Evolutionary conservation across 2,888 invertebrate genomes (phyloP).

Genomic region (Hydroisotoma schaefferi): DNA sequence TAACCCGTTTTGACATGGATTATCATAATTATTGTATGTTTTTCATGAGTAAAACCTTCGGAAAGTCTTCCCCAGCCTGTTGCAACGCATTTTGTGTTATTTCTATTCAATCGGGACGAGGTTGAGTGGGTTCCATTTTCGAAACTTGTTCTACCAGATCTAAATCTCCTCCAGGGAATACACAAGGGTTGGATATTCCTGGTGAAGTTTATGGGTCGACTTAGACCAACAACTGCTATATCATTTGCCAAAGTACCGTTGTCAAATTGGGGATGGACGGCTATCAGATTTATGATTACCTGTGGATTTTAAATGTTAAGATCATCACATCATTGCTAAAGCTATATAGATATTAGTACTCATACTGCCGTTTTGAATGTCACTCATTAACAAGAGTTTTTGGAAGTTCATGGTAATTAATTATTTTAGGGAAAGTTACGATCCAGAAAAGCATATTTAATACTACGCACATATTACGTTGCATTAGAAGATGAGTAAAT

Average conservation of each 20-base stretch:
- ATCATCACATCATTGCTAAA: too few species aligned
- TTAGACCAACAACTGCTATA: conserved; percentile 52
- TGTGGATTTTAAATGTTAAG: conserved; percentile 4
- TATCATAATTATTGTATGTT: too few species aligned
- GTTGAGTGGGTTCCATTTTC: background rate
- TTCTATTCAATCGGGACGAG: background rate
- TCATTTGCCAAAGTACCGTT: conserved; percentile 52
- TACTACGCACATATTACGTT: too few species aligned
- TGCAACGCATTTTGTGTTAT: conserved; percentile 50
- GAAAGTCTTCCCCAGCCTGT: conserved; percentile 54
- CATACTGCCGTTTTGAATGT: too few species aligned
- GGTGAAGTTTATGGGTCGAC: conserved; percentile 45
- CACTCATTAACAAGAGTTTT: too few species aligned
- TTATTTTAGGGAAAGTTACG: too few species aligned
- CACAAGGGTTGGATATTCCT: conserved; percentile 53
- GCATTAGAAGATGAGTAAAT: too few species aligned
- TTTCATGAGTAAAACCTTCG: conserved; percentile 51
- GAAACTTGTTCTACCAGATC: background rate
- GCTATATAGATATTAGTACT: too few species aligned
- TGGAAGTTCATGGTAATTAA: too few species aligned
- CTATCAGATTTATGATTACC: conserved; percentile 40
- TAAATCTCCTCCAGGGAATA: conserved; percentile 19
- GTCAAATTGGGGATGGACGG: conserved; percentile 51
- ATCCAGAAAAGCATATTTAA: too few species aligned
- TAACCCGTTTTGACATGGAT: too few species aligned